Base-by-base conservation (phyloP, 2,888 invertebrate species). In the Eueremaeus valkanovi region DNA sequence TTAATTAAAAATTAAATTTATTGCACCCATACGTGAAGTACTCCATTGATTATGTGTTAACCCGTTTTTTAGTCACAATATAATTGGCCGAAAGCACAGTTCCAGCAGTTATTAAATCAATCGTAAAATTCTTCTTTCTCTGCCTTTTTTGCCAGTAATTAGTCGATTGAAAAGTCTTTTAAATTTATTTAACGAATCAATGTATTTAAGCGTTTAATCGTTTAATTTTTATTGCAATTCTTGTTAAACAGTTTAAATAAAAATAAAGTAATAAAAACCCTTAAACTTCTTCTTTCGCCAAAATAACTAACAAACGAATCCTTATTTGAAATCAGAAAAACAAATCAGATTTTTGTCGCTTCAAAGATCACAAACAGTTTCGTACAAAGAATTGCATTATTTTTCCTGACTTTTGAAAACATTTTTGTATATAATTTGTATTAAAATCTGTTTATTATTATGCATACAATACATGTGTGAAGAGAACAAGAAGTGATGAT, bases 21-120 rank as follows among this genome's bases (percentile, higher is more conserved):
- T 55, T 55, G 27, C 55, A 55, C n/a, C 24, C 55, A 21, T 55
- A 21, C 27, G 3, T n/a, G n/a, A n/a, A 27, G 18, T 21, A 27
- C 55, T 55, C 45, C 18, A 63, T 63, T 33, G 33, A 63, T 36
- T 33, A 61, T 61, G 63, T 63, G 63, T 63, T 63, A 63, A 63
- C 63, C 63, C 63, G 18, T 63, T 63, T 55, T 55, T 33, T 31
- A 31, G 33, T 31, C 13, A 21, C 63, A 33, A 21, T 63, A n/a
- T n/a, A 13, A 33, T 63, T 21, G 16, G 63, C 63, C 55, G 21
- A 55, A 55, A 55, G 55, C 27, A 55, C 11, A 55, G 24, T 27
- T 27, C 21, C 9, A 24, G 11, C 24, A 55, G 55, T 55, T 27
- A 55, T 55, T 13, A 55, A 55, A 55, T 55, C 21, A 55, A 24